Evolutionary conservation across 1,140 invertebrate species (phyloP).

Genomic region (Mizuhopecten yessoensis): DNA sequence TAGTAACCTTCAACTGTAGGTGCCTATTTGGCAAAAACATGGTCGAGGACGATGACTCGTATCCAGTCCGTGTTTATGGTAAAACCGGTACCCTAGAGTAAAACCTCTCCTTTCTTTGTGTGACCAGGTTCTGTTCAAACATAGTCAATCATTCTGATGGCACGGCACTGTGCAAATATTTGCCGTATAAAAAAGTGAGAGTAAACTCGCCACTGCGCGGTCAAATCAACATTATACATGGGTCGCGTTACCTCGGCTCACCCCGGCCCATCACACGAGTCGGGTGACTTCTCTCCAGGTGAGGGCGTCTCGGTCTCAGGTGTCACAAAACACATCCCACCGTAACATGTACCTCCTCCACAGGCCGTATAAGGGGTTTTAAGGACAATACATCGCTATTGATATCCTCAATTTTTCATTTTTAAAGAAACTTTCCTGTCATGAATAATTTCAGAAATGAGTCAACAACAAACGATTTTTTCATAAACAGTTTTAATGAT

Average conservation of each 20-base stretch:
- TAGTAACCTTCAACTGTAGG: background rate
- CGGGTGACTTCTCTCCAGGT: background rate
- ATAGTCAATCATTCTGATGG: slow-evolving; percentile 4
- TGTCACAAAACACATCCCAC: background rate
- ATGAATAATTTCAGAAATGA: background rate
- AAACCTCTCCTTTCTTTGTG: background rate
- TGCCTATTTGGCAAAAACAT: background rate
- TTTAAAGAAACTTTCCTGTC: background rate
- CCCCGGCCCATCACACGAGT: background rate
- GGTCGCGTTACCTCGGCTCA: background rate
- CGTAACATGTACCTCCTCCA: background rate
- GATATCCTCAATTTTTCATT: too few species aligned
- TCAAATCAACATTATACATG: background rate
- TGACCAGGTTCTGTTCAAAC: background rate
- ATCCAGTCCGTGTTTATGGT: background rate
- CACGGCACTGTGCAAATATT: slow-evolving; percentile 26
- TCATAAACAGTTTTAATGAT: too few species aligned
- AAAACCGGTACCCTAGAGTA: background rate
- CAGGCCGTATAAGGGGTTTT: background rate
- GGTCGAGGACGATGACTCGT: background rate
- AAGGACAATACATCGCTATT: too few species aligned
- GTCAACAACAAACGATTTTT: too few species aligned
- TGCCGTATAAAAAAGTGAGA: slow-evolving; percentile 39
- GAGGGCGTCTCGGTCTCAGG: background rate
- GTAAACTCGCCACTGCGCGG: background rate